Conservation (phyloP, 2,113 vertebrate genomes). For the Himantopus leucocephalus region DNA sequence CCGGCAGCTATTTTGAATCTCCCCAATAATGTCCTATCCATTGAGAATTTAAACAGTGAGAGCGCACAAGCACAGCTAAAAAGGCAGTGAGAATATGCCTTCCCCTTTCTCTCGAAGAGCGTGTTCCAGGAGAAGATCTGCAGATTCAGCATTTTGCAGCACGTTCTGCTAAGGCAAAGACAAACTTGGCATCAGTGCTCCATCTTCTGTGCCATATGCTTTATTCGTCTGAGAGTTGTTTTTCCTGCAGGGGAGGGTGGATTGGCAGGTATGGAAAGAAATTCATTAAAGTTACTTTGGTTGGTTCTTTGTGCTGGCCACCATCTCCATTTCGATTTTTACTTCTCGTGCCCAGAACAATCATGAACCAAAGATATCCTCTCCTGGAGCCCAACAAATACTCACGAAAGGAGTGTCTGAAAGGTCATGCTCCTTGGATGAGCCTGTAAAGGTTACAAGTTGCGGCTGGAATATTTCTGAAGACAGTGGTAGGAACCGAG, state of each 20-base stretch:
- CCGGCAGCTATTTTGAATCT: neutral
- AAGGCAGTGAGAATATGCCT: neutral
- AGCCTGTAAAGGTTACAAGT: neutral
- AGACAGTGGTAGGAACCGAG: neutral
- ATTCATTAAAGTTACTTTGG: slow-evolving; percentile 16
- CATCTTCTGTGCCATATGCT: slow-evolving; percentile 19
- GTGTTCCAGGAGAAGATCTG: neutral
- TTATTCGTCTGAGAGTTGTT: neutral
- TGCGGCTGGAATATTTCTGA: neutral
- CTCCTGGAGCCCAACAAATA: neutral
- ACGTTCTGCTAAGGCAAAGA: slow-evolving; percentile 5
- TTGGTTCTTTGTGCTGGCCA: slow-evolving; percentile 7
- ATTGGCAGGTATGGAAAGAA: slow-evolving; percentile 42
- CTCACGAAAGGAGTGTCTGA: neutral
- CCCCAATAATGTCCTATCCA: neutral
- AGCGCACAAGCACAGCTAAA: neutral
- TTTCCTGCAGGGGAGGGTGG: slow-evolving; percentile 48
- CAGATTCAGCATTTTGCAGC: slow-evolving; percentile 22
- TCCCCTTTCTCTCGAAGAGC: neutral
- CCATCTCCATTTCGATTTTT: neutral
- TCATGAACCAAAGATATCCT: neutral
- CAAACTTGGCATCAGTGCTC: neutral
- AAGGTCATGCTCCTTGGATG: neutral
- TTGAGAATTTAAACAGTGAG: neutral
- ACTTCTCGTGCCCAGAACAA: slow-evolving; percentile 12